Conservation (phyloP, 1,140 invertebrate species). For the Gonioctena quinquepunctata region DNA sequence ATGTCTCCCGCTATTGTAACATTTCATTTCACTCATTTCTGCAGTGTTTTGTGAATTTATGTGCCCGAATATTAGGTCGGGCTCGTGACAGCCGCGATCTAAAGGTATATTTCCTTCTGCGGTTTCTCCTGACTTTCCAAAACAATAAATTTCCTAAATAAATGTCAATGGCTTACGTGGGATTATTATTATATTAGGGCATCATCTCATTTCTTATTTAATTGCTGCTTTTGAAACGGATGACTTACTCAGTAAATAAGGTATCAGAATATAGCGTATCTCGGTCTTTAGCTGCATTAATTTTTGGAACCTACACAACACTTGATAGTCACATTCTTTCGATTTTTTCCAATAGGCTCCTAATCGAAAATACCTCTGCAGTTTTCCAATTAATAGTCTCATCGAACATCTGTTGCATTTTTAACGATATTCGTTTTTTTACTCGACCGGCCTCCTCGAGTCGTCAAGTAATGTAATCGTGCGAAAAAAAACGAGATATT, state of each 20-base stretch:
- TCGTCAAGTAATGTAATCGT: no score
- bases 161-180: slow-evolving; percentile 36
- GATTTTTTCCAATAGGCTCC: no score
- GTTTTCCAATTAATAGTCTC: no score
- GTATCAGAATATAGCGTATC: no score
- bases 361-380: no score
- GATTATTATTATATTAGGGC: slow-evolving; percentile 34
- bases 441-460: no score
- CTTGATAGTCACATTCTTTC: no score
- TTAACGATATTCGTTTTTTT: no score
- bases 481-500: no score
- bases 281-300: no score
- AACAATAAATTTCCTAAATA: slow-evolving; percentile 41
- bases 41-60: slow-evolving; percentile 53
- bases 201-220: neutral
- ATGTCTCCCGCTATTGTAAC: slow-evolving; percentile 24
- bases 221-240: neutral
- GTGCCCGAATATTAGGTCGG: slow-evolving; percentile 51
- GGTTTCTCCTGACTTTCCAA: slow-evolving; percentile 16
- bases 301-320: no score
- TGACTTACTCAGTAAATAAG: neutral
- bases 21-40: slow-evolving; percentile 49
- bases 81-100: slow-evolving; percentile 38
- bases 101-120: slow-evolving; percentile 36
- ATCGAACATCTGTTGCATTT: no score